Percentiles rank a stretch among this genome's conserved stretches.
Conservation (phyloP, 2,888 invertebrate genomes). For the Apotomis betuletana region DNA sequence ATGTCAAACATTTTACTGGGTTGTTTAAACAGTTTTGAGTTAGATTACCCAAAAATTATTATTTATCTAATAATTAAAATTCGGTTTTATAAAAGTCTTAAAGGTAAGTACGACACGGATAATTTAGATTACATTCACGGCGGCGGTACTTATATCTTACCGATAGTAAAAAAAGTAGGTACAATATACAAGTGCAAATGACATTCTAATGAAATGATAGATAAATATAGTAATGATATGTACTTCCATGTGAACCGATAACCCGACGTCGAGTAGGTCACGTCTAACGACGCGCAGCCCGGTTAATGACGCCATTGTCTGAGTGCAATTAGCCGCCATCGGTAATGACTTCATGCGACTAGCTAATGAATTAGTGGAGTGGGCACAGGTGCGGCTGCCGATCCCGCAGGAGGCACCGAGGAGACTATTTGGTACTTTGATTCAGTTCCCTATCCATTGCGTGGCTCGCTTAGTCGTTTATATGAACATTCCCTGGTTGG, state of each 20-base stretch:
- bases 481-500: too few species aligned
- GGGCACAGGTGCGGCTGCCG: slow-evolving; percentile 18
- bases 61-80: too few species aligned
- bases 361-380: slow-evolving; percentile 18
- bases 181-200: not conserved
- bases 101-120: too few species aligned
- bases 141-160: not conserved
- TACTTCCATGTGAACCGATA: not conserved
- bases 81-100: too few species aligned
- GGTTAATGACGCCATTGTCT: slow-evolving; percentile 15
- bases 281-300: slow-evolving; percentile 4
- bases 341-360: slow-evolving; percentile 25
- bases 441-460: too few species aligned
- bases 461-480: too few species aligned
- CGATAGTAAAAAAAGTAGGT: not conserved
- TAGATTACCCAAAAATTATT: too few species aligned
- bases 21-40: not conserved
- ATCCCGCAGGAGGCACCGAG: not conserved
- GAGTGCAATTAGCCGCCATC: not conserved
- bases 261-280: slow-evolving; percentile 6
- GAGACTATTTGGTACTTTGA: too few species aligned
- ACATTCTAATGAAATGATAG: not conserved
- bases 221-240: not conserved
- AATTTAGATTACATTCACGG: too few species aligned
- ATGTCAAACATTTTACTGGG: not conserved